phyloP scores from a whole-genome alignment of 2,113 vertebrate species.

The Bubo bubo region DNA sequence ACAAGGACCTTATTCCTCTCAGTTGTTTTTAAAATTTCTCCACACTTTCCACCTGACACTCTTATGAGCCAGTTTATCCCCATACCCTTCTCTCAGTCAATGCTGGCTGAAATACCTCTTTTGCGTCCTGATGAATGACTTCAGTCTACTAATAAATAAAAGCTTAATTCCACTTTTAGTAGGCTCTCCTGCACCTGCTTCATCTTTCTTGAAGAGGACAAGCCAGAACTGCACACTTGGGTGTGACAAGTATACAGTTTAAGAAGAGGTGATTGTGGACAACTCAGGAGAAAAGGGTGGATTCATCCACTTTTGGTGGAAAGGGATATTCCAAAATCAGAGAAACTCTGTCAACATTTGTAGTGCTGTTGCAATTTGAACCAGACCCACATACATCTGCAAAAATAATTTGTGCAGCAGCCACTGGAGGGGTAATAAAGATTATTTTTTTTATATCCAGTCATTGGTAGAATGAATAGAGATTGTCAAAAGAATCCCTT shows the following conservation, averaged over 20 bases:
- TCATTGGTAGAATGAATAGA: conserved; percentile 23
- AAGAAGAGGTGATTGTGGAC: neutral
- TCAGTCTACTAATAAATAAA: neutral
- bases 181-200: neutral
- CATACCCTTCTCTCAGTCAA: neutral
- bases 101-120: neutral
- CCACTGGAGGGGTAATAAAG: conserved; percentile 45
- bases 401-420: conserved; percentile 40
- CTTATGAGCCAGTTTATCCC: neutral
- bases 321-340: neutral
- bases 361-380: conserved; percentile 4
- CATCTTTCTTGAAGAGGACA: neutral
- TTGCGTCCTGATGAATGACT: neutral
- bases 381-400: conserved; percentile 22
- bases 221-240: neutral
- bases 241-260: neutral
- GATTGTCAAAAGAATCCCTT: conserved; percentile 49
- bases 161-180: neutral
- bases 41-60: neutral
- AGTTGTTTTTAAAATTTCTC: neutral
- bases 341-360: neutral
- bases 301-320: neutral
- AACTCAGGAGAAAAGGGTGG: neutral
- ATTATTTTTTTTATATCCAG: neutral
- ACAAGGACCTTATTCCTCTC: neutral